Conservation (phyloP, 92 coral and sea anemone species). For the Zoanthus gigantus region DNA sequence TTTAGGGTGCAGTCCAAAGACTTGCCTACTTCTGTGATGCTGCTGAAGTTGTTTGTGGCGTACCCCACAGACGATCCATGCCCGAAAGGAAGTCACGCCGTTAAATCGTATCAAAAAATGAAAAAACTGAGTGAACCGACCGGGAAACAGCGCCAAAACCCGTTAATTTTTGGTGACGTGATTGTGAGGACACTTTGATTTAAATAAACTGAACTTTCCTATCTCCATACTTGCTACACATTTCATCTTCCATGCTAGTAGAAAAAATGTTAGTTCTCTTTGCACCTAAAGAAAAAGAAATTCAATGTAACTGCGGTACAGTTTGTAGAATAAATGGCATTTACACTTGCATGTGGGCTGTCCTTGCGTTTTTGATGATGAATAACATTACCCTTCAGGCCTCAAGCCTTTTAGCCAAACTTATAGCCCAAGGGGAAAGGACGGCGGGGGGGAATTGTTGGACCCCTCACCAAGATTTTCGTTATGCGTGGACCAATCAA, state of each 20-base stretch:
- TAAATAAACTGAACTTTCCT: background rate
- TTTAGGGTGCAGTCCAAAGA: constrained; percentile 13
- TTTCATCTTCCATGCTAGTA: background rate
- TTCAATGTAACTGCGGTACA: background rate
- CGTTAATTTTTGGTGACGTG: background rate
- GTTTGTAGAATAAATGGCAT: constrained; percentile 32
- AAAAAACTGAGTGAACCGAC: constrained; percentile 4
- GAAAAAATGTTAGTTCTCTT: background rate
- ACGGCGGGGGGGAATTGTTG: no score
- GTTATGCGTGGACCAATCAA: no score
- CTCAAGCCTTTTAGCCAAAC: no score
- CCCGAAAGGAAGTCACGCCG: background rate
- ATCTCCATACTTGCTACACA: background rate
- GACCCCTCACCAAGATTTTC: no score
- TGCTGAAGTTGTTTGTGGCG: constrained; percentile 28
- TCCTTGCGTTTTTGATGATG: background rate
- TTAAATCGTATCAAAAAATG: background rate
- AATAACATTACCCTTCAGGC: no score
- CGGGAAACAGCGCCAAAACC: background rate
- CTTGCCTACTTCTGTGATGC: constrained; percentile 32
- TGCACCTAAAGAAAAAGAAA: background rate
- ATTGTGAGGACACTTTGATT: background rate
- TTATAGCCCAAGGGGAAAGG: no score
- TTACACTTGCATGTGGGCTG: background rate
- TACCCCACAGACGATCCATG: constrained; percentile 7